Conservation (phyloP, 2,797 vertebrate species). For the Acanthis flammea region DNA sequence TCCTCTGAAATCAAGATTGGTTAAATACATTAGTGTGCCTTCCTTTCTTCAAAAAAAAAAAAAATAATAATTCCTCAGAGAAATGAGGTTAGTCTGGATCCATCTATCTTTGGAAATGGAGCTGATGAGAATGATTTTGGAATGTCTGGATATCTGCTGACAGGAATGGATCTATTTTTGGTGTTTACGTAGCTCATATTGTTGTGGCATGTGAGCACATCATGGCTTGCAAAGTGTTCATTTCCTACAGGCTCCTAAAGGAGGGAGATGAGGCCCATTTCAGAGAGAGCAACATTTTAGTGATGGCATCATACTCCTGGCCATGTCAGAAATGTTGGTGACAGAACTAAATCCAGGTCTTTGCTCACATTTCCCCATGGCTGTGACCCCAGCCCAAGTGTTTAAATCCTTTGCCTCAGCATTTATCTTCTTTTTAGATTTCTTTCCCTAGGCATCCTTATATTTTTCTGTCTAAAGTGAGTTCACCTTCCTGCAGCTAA, state of each 20-base stretch:
- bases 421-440: neutral
- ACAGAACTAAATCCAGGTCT: neutral
- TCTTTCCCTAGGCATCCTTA: neutral
- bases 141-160: conserved; percentile 52
- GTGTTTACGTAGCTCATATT: conserved; percentile 25
- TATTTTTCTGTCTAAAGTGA: neutral
- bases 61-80: neutral
- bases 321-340: neutral
- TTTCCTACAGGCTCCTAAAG: neutral
- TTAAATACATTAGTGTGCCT: conserved; percentile 20
- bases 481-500: neutral
- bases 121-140: conserved; percentile 51
- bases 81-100: conserved; percentile 50
- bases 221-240: neutral
- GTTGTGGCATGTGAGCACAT: conserved; percentile 10
- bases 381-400: neutral
- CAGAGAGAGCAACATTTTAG: neutral
- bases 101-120: conserved; percentile 54
- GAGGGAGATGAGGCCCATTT: neutral
- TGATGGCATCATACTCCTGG: neutral
- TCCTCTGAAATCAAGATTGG: neutral
- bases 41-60: neutral
- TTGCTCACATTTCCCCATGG: neutral
- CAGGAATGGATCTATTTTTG: conserved; percentile 49
- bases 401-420: neutral